A percentile compares a stretch with the other conserved stretches of the same genome.
Evolutionary conservation across 2,888 invertebrate genomes (phyloP).

Genomic region (Congeria kusceri): DNA sequence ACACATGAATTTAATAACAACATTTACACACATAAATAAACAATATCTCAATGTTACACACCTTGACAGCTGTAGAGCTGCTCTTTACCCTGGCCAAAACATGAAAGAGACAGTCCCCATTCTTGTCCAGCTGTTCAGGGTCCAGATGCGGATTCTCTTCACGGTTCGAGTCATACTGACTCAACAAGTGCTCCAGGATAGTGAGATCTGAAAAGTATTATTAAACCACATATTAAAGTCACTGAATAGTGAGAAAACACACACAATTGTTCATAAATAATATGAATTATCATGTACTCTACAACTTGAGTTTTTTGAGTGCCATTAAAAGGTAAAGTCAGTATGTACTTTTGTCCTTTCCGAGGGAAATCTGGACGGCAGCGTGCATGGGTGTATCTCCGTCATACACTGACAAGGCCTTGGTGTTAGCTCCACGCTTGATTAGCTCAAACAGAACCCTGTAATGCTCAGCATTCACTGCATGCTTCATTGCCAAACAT

Average conservation of each 20-base stretch:
- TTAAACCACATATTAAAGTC: too few species aligned
- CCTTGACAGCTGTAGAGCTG: conserved; percentile 55
- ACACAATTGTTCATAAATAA: too few species aligned
- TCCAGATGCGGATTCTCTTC: conserved; percentile 64
- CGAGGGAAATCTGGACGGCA: conserved; percentile 70
- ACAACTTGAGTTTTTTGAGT: too few species aligned
- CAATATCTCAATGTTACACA: too few species aligned
- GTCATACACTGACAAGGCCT: conserved; percentile 53
- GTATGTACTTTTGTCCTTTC: conserved; percentile 77
- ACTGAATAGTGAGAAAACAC: too few species aligned
- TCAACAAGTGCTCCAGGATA: conserved; percentile 69
- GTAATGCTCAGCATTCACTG: conserved; percentile 60
- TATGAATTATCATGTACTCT: too few species aligned
- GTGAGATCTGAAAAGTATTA: conserved; percentile 30
- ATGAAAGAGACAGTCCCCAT: conserved; percentile 68
- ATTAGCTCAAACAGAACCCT: conserved; percentile 68
- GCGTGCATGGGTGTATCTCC: conserved; percentile 80
- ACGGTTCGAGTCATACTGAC: conserved; percentile 61
- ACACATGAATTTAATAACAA: too few species aligned
- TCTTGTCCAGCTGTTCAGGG: conserved; percentile 57
- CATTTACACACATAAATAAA: too few species aligned
- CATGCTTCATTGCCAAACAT: conserved; percentile 47
- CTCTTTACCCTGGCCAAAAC: conserved; percentile 63
- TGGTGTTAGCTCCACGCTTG: conserved; percentile 66
- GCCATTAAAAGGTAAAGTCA: too few species aligned